Percentiles rank a stretch among this genome's conserved stretches.
phyloP scores from a whole-genome alignment of 2,113 vertebrate species.

The Drymodes brunneopygia region DNA sequence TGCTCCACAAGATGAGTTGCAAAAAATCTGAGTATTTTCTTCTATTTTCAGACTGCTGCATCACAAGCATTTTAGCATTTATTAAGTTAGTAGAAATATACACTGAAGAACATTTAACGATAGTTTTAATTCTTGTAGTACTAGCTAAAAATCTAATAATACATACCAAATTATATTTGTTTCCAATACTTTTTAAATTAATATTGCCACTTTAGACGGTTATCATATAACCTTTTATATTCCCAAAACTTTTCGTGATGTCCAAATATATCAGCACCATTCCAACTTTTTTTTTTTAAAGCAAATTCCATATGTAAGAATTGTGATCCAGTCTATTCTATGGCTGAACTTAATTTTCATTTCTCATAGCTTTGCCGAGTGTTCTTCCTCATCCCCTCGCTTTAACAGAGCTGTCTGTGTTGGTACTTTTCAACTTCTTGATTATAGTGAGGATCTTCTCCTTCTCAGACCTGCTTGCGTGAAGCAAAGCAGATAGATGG shows the following conservation, averaged over 20 bases:
- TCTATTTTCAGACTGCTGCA: not conserved
- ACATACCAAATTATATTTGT: not conserved
- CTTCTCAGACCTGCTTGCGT: not conserved
- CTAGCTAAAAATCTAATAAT: not conserved
- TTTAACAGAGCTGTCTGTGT: not conserved
- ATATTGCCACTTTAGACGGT: not conserved
- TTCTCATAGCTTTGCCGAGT: not conserved
- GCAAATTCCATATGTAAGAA: not conserved
- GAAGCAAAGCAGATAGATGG: not conserved
- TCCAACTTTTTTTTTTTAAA: fast-evolving
- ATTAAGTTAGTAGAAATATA: not conserved
- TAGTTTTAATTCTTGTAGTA: not conserved
- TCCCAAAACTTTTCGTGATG: not conserved
- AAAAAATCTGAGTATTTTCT: not conserved
- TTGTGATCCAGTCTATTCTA: not conserved
- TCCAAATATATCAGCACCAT: not conserved
- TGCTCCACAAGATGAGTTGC: not conserved
- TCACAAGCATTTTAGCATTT: not conserved
- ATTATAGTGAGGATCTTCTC: not conserved
- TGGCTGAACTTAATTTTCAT: not conserved
- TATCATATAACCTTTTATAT: not conserved
- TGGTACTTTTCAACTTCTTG: not conserved
- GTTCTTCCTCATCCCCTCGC: not conserved
- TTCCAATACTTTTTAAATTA: not conserved
- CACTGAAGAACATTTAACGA: not conserved